Evolutionary conservation across 2,797 vertebrate genomes (phyloP).

Genomic region (Schizothorax lantsangensis): DNA sequence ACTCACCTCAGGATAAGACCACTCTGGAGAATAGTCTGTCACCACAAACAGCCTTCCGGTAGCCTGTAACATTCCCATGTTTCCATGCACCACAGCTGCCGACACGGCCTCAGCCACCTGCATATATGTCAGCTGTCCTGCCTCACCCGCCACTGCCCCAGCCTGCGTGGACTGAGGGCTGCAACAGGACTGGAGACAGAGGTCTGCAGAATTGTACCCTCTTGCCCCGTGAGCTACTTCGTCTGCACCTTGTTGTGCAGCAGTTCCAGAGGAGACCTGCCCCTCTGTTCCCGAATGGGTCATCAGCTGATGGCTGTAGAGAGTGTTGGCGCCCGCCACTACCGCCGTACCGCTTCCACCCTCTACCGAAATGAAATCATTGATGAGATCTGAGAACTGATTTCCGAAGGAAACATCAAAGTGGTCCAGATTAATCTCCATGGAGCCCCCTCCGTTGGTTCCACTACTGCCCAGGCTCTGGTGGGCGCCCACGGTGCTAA

Average conservation of each 20-base stretch:
- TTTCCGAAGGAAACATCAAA: conserved; percentile 98
- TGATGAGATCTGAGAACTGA: conserved; percentile 99
- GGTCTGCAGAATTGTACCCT: conserved; percentile 89
- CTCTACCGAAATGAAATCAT: conserved; percentile 98
- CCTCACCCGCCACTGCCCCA: conserved; percentile 83
- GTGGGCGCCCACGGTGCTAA: conserved; percentile 86
- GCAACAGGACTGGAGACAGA: conserved; percentile 96
- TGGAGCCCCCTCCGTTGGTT: conserved; percentile 74
- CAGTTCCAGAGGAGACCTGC: conserved; percentile 79
- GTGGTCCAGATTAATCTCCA: conserved; percentile 95
- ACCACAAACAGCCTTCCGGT: conserved; percentile 94
- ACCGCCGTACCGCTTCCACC: conserved; percentile 78
- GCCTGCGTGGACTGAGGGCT: conserved; percentile 88
- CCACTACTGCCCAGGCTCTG: conserved; percentile 70
- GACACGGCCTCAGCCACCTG: conserved; percentile 97
- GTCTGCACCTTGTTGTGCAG: conserved; percentile 89
- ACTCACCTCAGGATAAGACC: conserved; percentile 99
- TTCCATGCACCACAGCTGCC: conserved; percentile 88
- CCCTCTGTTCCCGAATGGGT: conserved; percentile 79
- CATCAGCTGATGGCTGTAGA: conserved; percentile 89
- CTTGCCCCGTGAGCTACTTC: conserved; percentile 84
- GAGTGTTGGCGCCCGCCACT: conserved; percentile 67
- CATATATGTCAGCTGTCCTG: conserved; percentile 93
- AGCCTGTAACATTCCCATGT: conserved; percentile 92
- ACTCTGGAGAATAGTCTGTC: conserved; percentile 99